Evolutionary conservation across 2,113 vertebrate genomes (phyloP).

Genomic region (Daboia siamensis): DNA sequence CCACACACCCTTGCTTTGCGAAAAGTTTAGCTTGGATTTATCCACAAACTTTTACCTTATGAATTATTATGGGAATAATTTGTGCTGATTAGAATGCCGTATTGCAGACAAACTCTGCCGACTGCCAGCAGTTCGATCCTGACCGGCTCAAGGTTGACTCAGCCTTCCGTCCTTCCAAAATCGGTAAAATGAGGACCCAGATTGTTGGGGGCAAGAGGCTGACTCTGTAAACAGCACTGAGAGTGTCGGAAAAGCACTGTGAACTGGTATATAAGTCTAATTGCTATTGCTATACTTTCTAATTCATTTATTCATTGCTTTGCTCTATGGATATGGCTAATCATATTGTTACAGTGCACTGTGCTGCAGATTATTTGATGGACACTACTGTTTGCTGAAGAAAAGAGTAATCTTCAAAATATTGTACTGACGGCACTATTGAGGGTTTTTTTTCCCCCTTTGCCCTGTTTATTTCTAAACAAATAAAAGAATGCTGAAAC

Average conservation of each 20-base stretch:
- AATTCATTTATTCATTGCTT: conserved; percentile 54
- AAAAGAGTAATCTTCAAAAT: conserved; percentile 14
- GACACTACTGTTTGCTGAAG: neutral
- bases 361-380: neutral
- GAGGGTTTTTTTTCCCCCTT: neutral
- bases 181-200: neutral
- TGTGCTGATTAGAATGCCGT: neutral
- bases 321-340: conserved; percentile 51
- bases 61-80: conserved; percentile 31
- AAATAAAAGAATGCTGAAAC: neutral
- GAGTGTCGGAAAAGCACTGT: neutral
- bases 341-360: conserved; percentile 37
- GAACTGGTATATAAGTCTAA: neutral
- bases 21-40: conserved; percentile 36
- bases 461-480: neutral
- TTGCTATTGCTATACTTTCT: accelerated
- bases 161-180: neutral
- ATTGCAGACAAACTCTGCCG: neutral
- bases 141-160: neutral
- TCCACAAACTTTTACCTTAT: conserved; percentile 41
- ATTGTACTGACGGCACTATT: neutral
- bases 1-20: conserved; percentile 27
- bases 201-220: neutral
- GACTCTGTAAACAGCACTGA: neutral
- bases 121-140: neutral